Evolutionary conservation across 2,113 vertebrate genomes (phyloP).

Genomic region (Xiphophorus maculatus): DNA sequence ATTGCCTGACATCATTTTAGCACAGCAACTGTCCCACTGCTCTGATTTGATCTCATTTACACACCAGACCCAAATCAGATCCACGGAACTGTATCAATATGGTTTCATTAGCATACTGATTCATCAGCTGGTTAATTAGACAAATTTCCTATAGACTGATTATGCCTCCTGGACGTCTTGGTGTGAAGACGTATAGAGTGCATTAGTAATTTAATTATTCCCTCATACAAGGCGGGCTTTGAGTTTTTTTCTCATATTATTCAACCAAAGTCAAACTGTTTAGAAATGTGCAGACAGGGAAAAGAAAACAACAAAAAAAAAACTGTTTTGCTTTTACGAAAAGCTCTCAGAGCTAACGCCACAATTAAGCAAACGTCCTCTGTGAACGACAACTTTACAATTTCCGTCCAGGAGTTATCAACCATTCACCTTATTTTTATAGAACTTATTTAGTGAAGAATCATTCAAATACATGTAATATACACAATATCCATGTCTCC

Average conservation of each 20-base stretch:
- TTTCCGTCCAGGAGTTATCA: too few species aligned
- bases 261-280: not conserved
- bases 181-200: slow-evolving; percentile 71
- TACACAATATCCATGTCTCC: too few species aligned
- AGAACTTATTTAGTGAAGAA: too few species aligned
- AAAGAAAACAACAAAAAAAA: not conserved
- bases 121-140: slow-evolving; percentile 74
- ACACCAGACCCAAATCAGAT: slow-evolving; percentile 61
- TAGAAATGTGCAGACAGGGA: not conserved
- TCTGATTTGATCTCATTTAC: slow-evolving; percentile 49
- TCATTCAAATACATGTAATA: too few species aligned
- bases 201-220: slow-evolving; percentile 68
- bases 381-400: too few species aligned
- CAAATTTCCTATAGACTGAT: slow-evolving; percentile 76
- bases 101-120: slow-evolving; percentile 74
- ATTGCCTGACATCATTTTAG: slow-evolving; percentile 60
- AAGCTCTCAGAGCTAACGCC: too few species aligned
- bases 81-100: slow-evolving; percentile 67
- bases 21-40: slow-evolving; percentile 55
- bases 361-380: too few species aligned
- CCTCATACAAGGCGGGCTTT: slow-evolving; percentile 22
- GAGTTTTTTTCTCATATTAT: not conserved
- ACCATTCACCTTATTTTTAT: too few species aligned
- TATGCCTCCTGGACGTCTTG: slow-evolving; percentile 64
- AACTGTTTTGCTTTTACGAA: too few species aligned